Percentiles rank a stretch among this genome's conserved stretches.
Evolutionary conservation across 2,113 vertebrate species (phyloP).

Genomic region (Thomomys bottae): DNA sequence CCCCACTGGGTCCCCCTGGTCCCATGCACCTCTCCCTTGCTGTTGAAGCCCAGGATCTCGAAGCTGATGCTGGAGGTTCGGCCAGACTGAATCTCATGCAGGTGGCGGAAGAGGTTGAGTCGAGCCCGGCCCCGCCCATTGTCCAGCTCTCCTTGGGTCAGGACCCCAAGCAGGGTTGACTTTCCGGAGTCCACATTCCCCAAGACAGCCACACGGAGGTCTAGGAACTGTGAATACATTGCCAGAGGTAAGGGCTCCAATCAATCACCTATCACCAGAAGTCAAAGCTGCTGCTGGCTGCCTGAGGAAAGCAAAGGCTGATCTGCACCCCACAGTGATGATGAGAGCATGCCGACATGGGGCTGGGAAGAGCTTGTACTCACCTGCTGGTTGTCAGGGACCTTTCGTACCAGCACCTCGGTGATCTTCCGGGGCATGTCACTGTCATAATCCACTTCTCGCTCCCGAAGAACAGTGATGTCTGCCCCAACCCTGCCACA

Average conservation of each 20-base stretch:
- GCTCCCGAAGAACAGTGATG: conserved; percentile 94
- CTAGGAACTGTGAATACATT: conserved; percentile 91
- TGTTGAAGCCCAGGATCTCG: conserved; percentile 98
- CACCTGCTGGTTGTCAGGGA: conserved; percentile 99
- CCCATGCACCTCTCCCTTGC: conserved; percentile 95
- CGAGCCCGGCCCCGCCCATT: conserved; percentile 96
- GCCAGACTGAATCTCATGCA: conserved; percentile 98
- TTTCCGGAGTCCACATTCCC: conserved; percentile 99
- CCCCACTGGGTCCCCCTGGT: conserved; percentile 60
- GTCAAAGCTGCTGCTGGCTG: neutral
- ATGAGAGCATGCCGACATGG: neutral
- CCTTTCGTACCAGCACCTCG: conserved; percentile 97
- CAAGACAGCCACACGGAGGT: conserved; percentile 96
- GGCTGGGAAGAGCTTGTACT: neutral
- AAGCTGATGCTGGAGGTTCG: conserved; percentile 99
- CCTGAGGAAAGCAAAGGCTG: neutral
- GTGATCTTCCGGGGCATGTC: conserved; percentile 94
- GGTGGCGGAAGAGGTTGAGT: conserved; percentile 98
- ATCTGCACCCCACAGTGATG: neutral
- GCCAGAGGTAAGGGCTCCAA: conserved; percentile 45
- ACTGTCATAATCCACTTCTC: conserved; percentile 94
- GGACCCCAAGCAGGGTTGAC: conserved; percentile 96
- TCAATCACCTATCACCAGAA: neutral
- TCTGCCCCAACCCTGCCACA: conserved; percentile 95
- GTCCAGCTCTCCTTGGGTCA: conserved; percentile 98